phyloP scores from a whole-genome alignment of 2,888 invertebrate genomes.

The Hirtodrosophila trivittata region DNA sequence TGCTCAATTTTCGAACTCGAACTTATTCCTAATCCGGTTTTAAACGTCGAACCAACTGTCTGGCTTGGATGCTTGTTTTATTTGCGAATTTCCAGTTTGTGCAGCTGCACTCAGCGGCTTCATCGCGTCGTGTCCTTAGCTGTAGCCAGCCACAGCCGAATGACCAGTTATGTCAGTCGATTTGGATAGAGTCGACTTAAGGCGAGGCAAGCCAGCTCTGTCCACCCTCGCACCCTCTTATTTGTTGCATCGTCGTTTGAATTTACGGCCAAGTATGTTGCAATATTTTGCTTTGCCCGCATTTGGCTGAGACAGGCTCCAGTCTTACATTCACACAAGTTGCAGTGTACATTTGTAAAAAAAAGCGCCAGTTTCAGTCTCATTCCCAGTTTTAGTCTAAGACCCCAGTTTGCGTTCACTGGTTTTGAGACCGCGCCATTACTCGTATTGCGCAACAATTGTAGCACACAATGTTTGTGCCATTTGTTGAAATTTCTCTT shows the following conservation, averaged over 20 bases:
- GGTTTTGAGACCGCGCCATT: slow-evolving; percentile 44
- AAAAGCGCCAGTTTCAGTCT: slow-evolving; percentile 44
- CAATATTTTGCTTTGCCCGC: slow-evolving; percentile 75
- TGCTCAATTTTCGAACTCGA: slow-evolving; percentile 67
- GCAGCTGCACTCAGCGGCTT: slow-evolving; percentile 62
- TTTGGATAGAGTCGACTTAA: slow-evolving; percentile 51
- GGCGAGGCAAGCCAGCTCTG: slow-evolving; percentile 49
- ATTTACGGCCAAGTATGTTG: slow-evolving; percentile 72
- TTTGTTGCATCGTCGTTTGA: slow-evolving; percentile 62
- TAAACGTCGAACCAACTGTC: slow-evolving; percentile 48
- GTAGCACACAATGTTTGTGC: slow-evolving; percentile 72
- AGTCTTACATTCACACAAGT: slow-evolving; percentile 27
- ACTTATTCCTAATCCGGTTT: slow-evolving; percentile 76
- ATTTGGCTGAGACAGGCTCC: slow-evolving; percentile 74
- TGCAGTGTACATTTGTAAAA: slow-evolving; percentile 38
- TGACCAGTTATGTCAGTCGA: slow-evolving; percentile 76
- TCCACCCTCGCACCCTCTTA: slow-evolving; percentile 75
- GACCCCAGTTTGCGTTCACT: slow-evolving; percentile 43
- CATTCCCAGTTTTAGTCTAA: slow-evolving; percentile 21
- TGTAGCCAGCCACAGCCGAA: slow-evolving; percentile 61
- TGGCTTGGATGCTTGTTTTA: slow-evolving; percentile 61
- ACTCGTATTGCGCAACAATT: slow-evolving; percentile 69
- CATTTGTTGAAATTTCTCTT: slow-evolving; percentile 75
- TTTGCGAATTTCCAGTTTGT: slow-evolving; percentile 73
- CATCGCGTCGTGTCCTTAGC: slow-evolving; percentile 65